Evolutionary conservation across 2,888 invertebrate genomes (phyloP), one percentile per base, ranked within the genome.

Genomic region (Heterodera filipjevi): DNA sequence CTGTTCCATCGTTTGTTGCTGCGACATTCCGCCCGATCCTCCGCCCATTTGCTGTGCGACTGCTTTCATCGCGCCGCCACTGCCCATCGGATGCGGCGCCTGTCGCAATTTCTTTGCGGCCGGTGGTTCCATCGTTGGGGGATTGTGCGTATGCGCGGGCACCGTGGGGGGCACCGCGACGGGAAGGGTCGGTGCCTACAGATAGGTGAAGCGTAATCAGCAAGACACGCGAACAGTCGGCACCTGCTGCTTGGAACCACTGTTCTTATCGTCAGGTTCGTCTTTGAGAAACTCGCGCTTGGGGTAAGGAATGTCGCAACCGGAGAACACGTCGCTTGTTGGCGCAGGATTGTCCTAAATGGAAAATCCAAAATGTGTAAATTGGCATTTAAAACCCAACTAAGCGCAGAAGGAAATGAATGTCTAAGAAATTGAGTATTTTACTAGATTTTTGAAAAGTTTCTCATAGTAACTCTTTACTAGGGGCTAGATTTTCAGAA

Each of bases 231-330:
- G 64, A 35, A 75, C 73, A 32, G 59, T 76, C 76, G 22, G 32
- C 32, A 68, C 72, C 68, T 78, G 74, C 59, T 66, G 78, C 64
- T 74, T 76, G 35, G 64, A 72, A 30, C 78, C 77, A 76, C 64
- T 68, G 73, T 35, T 64, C 78, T 80, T 81, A 71, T 83, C 79
- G 30, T 84, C 84, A 22, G 84, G 79, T 16, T 85, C 82, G 46
- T 85, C 84, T 30, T 77, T 70, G 30, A 83, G 53, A 46, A 81
- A 83, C 49, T 82, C 82, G n/a, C 85, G 74, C 71, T 81, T 77
- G 16, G 98, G 98, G 91, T 99, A 99, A 0, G 99, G 99, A 89
- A 99, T 99, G 12, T 94, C 93, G 90, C 94, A 95, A 22, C 95
- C 95, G 84, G 95, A 94, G 90, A 95, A 95, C 39, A 96, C 95